These are phyloP conservation scores for Saguinus imperator DNA, from an alignment of 2,113 vertebrate genomes.

Conservation along the genomic window DNA sequence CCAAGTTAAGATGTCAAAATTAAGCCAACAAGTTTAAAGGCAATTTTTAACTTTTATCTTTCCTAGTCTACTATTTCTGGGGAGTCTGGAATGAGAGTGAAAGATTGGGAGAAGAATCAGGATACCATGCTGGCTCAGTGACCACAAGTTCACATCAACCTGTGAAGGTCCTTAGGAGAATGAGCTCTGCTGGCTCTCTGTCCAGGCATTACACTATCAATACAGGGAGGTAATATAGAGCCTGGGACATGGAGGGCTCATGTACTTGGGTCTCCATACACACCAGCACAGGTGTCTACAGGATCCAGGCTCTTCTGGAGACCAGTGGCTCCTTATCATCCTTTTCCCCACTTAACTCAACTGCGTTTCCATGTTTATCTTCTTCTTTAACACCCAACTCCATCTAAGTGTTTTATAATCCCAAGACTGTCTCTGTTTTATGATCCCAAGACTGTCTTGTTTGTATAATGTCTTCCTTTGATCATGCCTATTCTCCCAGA, in stretches of 20 bases:
- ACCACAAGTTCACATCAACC: not conserved
- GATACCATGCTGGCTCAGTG: not conserved
- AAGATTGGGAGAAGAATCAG: not conserved
- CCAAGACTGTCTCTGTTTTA: not conserved
- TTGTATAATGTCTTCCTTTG: not conserved
- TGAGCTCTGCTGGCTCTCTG: not conserved
- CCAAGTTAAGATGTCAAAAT: slow-evolving; percentile 39
- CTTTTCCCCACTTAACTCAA: not conserved
- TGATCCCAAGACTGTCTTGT: not conserved
- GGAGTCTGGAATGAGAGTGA: not conserved
- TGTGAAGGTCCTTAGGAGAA: not conserved
- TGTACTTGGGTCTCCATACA: not conserved
- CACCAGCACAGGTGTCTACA: not conserved
- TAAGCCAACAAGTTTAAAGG: slow-evolving; percentile 32
- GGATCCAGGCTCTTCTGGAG: not conserved
- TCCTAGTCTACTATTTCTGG: not conserved
- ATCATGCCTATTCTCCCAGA: not conserved
- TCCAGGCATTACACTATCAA: not conserved
- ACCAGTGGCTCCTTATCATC: not conserved
- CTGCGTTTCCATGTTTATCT: not conserved
- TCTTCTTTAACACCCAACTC: not conserved
- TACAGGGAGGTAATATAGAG: not conserved
- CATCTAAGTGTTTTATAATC: not conserved
- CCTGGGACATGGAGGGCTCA: fast-evolving
- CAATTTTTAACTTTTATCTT: not conserved